A percentile compares a stretch with the other conserved stretches of the same genome.
Evolutionary conservation across 1,140 invertebrate species (phyloP).

Genomic region (Leptestheria dahalacensis): DNA sequence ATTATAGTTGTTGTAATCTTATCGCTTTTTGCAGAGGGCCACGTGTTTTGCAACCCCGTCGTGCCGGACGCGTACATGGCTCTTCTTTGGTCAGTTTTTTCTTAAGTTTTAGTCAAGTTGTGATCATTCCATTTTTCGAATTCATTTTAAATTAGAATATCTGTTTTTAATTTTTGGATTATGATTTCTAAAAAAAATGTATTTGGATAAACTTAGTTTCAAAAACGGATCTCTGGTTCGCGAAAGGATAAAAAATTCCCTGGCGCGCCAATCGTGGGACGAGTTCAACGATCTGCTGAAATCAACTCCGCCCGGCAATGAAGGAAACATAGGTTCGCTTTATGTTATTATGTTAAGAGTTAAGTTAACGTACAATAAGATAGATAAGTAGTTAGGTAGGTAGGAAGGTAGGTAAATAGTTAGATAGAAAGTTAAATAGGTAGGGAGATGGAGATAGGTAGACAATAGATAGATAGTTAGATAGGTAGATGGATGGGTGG

Average conservation of each 20-base stretch:
- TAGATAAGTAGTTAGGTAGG: no score
- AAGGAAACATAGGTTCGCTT: conserved; percentile 65
- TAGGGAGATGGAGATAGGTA: no score
- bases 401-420: no score
- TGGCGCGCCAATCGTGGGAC: conserved; percentile 64
- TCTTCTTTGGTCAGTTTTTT: conserved; percentile 62
- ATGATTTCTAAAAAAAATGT: conserved; percentile 6
- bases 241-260: conserved; percentile 60
- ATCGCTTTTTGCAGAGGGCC: conserved; percentile 41
- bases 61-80: conserved; percentile 63
- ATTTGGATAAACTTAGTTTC: conserved; percentile 44
- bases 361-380: no score
- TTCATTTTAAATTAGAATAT: no score
- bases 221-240: conserved; percentile 85
- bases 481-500: no score
- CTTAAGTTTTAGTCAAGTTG: no score
- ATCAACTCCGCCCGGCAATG: conserved; percentile 74
- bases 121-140: no score
- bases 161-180: no score
- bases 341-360: no score
- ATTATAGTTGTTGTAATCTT: conserved; percentile 30
- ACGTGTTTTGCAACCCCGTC: conserved; percentile 74
- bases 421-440: no score
- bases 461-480: no score
- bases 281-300: conserved; percentile 68